Evolutionary conservation across 2,113 vertebrate genomes (phyloP), one percentile per base, ranked within the genome.

Genomic region (Nettapus auritus): DNA sequence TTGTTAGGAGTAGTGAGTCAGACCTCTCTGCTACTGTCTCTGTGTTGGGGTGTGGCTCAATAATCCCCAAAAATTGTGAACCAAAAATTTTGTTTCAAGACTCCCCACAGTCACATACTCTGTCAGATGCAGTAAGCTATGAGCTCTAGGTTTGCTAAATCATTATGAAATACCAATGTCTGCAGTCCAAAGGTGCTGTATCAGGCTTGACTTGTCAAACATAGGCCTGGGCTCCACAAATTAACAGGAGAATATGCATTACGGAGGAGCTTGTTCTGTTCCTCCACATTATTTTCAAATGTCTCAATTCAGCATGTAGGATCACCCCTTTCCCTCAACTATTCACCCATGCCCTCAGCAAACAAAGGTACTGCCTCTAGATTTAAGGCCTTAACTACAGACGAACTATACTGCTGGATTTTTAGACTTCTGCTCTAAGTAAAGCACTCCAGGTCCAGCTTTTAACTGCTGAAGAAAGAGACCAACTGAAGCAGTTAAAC

Each of bases 131-230:
- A 57, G 28, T 70, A 52, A 42, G 8, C 36, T 48, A 66, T 0
- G 0, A 90, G 44, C 50, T 48, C 22, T 48, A 92, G 29, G 7
- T 34, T 57, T 3, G n/a, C 59, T 90, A 21, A 40, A 83, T 66
- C 10, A 7, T 16, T 14, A 57, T 16, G 21, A 81, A 70, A 36
- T n/a, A 70, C 69, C 31, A 81, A 20, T 0, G 0, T 1, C 57
- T 2, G 23, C n/a, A 83, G 29, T 36, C 22, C 77, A 69, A 88
- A 88, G 9, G 10, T 22, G 25, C 44, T 29, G 18, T 5, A 55
- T 74, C 52, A 87, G 53, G 46, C 15, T 44, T 34, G 78, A 11
- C 29, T 5, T 14, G 0, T 21, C 57, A 82, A 85, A 79, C 1
- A 0, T 13, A 79, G 89, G 38, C 34, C 50, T 50, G 23, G 48